Base-by-base conservation (phyloP, 2,888 invertebrate genomes). In the Stegana nigrithorax region DNA sequence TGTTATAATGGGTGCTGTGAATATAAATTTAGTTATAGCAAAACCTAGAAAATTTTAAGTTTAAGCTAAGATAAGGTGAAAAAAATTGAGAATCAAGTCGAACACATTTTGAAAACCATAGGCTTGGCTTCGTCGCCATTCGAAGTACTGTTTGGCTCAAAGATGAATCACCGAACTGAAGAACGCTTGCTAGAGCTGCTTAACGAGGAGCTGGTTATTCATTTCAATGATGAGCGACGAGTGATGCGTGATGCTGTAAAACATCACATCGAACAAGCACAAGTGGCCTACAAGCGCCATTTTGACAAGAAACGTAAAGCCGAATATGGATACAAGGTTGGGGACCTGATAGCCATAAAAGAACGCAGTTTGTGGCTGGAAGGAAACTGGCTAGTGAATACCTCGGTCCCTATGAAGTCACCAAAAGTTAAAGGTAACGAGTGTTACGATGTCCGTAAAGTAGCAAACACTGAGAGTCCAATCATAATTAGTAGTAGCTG, bases 321-420 rank as follows among this genome's bases (percentile, higher is more conserved):
- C 27, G 50, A 60, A 14, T 4, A n/a, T 2, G 26, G 25, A 7
- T 23, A n/a, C 2, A 45, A 6, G 8, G 55, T 56, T 14, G 47
- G 44, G 19, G 42, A 69, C 42, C 21, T 69, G 5, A 69, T 69
- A 0, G 66, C 70, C 0, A 67, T 72, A 68, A 66, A 19, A 42
- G 64, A 0, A 69, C 70, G 0, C 67, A 70, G 10, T 69, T 73
- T 47, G 62, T 68, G 0, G 60, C 66, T 0, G 64, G 68, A 1
- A 59, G 47, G 27, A 73, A 69, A 29, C 50, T 72, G 2, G 64
- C 67, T 7, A 71, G 59, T 23, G 36, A 51, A 14, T 71, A 51
- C 45, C 36, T 65, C 12, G 69, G 69, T 7, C 67, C 69, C 17
- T 71, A 72, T 53, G 62, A 67, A 32, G 45, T 70, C 6, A 61